Evolutionary conservation across 2,113 vertebrate genomes (phyloP), one percentile per base, ranked within the genome.

Genomic region (Malaclemys terrapin): DNA sequence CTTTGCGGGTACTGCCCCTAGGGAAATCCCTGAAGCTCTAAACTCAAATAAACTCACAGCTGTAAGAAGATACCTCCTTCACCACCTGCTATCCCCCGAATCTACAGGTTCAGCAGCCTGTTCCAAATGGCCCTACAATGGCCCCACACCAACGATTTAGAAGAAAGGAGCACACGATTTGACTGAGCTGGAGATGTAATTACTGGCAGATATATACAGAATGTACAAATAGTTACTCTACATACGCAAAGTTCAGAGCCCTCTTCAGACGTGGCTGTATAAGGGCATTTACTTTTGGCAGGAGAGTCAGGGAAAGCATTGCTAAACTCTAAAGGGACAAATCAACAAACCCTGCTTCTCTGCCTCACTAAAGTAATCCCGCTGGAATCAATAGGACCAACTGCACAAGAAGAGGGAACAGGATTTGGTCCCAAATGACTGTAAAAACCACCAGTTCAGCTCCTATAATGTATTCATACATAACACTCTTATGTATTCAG

Each of bases 151-250:
- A 62, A 12, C n/a, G 56, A 17, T 5, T 17, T 42, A 57, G 79
- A 50, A 45, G 25, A 29, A 49, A 14, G 78, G 49, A 29, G 47
- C 29, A 31, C 12, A 62, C 72, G 0, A 13, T 78, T 27, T 16
- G 4, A 29, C 8, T 0, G 0, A 53, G 5, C 2, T n/a, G 38
- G 14, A 80, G 2, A 3, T 4, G 1, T 72, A 17, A 2, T 47
- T 47, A 47, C 1, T 29, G 10, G 81, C 86, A 9, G 8, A 2
- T 57, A 22, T 2, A 25, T 54, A 45, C 6, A 45, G 45, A 6
- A 0, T 4, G 42, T 62, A 3, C 16, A 69, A 22, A 38, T 42
- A 72, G 17, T 72, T 10, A 72, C n/a, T 10, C 4, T 72, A 42
- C 38, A 24, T 11, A 25, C 3, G 22, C 38, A 75, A 75, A 45